Conservation (phyloP, 2,113 vertebrate species). For the Lanius collurio region DNA sequence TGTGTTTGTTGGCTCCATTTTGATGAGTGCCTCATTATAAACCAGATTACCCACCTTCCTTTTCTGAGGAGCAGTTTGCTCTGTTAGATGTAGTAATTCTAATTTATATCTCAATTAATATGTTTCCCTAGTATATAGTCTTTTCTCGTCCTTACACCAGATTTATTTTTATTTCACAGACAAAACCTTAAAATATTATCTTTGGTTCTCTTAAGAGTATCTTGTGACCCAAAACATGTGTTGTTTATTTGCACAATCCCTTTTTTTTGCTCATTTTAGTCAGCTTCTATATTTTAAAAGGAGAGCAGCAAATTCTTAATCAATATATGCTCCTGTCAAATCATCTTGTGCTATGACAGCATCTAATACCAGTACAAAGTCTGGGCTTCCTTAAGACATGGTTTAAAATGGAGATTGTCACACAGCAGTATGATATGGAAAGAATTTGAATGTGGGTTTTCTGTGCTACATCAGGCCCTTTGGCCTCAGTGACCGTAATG, state of each 20-base stretch:
- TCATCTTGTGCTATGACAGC: not conserved
- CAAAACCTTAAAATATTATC: not conserved
- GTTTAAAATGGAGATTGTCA: not conserved
- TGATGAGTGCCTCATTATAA: not conserved
- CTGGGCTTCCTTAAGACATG: not conserved
- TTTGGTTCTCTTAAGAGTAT: not conserved
- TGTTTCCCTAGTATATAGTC: not conserved
- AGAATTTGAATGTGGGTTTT: not conserved
- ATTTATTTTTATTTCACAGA: not conserved
- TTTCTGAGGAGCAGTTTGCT: not conserved
- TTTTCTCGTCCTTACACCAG: not conserved
- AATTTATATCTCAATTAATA: not conserved
- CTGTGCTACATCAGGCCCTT: not conserved
- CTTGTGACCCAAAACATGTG: not conserved
- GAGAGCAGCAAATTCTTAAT: not conserved
- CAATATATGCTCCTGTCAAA: not conserved
- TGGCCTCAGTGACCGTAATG: not conserved
- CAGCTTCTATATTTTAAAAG: not conserved
- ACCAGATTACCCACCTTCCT: not conserved
- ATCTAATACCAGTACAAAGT: not conserved
- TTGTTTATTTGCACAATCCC: not conserved
- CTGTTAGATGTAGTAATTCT: not conserved
- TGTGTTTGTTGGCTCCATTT: not conserved
- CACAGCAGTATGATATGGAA: not conserved
- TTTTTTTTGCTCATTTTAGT: not conserved